Evolutionary conservation across 2,888 invertebrate species (phyloP), one percentile per base, ranked within the genome.

Genomic region (Anthophora plumipes): DNA sequence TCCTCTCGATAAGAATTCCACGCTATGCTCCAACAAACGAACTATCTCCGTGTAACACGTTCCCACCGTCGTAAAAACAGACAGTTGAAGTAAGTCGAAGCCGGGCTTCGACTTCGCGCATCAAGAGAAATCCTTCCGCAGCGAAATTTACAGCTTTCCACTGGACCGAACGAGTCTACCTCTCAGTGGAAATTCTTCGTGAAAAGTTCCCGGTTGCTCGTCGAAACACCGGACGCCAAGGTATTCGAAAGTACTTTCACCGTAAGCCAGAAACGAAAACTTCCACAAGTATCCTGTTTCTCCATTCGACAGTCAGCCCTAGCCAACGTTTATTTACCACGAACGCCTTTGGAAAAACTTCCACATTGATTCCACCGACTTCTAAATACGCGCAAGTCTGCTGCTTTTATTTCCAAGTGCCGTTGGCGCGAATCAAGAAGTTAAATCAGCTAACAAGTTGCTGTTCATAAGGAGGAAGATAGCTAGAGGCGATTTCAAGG

Each of bases 91-190:
- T n/a, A 37, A 46, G 12, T 55, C 37, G 60, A 70, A 63, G 52
- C 14, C 41, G 12, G 55, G n/a, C 9, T 37, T 43, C 37, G 55
- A 64, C 50, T 71, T 59, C 41, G 41, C 48, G 22, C 31, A 57
- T 71, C 57, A 37, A 60, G 50, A 50, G 71, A 31, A 52, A 77
- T 64, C 57, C 50, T 64, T 22, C 37, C 22, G 20, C 6, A 64
- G 22, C 43, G 39, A 37, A 43, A 20, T 70, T 76, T 57, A 25
- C 46, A 37, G 22, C n/a, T 14, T 17, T n/a, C 4, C n/a, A n/a
- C 37, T 4, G 22, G 43, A 8, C 17, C 31, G 57, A 43, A 43
- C 37, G 22, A 55, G 12, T 20, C 37, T 22, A 12, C 25, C 46
- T 46, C 31, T 31, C 31, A 4, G 31, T 48, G 60, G 66, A 25